Conservation (phyloP, 2,888 invertebrate species). For the Hedychridium roseum region DNA sequence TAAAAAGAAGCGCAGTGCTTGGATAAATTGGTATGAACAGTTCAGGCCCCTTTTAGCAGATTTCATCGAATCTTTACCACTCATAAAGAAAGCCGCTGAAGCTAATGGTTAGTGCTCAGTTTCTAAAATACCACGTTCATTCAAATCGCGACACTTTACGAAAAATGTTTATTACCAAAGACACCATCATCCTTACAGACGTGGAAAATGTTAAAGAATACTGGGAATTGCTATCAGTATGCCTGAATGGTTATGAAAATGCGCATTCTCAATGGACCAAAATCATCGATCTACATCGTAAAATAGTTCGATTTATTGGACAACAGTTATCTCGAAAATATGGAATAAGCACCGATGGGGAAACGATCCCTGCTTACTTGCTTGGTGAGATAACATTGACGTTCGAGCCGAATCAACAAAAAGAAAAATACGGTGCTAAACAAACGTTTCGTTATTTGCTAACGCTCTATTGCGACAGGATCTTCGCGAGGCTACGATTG, state of each 20-base stretch:
- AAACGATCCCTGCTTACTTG: conserved; percentile 48
- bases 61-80: conserved; percentile 39
- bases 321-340: conserved; percentile 44
- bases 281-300: conserved; percentile 41
- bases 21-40: conserved; percentile 49
- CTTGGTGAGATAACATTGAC: conserved; percentile 40
- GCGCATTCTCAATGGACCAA: conserved; percentile 40
- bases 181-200: conserved; percentile 40
- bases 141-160: too few relatives aligned
- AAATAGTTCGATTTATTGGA: conserved; percentile 41
- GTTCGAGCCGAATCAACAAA: too few relatives aligned
- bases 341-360: conserved; percentile 26
- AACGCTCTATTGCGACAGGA: conserved; percentile 40
- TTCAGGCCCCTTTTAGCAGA: conserved; percentile 39
- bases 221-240: conserved; percentile 54
- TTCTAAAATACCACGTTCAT: too few relatives aligned
- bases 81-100: conserved; percentile 45
- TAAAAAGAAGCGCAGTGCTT: conserved; percentile 41
- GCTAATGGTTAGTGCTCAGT: conserved; percentile 48
- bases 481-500: conserved; percentile 52
- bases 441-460: too few relatives aligned
- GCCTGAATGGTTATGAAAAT: conserved; percentile 42
- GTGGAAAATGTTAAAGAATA: conserved; percentile 38
- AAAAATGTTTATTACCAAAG: too few relatives aligned
- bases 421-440: too few relatives aligned